phyloP scores from a whole-genome alignment of 2,888 invertebrate genomes.

The Furcula furcula region DNA sequence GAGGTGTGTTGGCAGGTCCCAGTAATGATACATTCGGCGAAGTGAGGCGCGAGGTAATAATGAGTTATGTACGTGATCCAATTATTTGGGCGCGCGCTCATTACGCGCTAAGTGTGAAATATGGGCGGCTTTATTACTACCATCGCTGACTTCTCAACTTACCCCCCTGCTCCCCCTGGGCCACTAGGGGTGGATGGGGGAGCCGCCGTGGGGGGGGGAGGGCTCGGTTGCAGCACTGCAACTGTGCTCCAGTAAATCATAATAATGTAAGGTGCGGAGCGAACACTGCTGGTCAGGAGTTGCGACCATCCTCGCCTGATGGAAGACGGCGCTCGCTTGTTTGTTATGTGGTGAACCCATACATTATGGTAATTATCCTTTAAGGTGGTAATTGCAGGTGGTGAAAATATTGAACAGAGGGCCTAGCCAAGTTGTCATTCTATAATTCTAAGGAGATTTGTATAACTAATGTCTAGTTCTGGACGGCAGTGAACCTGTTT shows the following conservation, averaged over 20 bases:
- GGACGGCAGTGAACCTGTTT: too few species aligned
- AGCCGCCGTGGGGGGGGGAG: slow-evolving; percentile 7
- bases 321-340: not conserved
- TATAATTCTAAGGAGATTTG: too few species aligned
- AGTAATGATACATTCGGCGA: slow-evolving; percentile 78
- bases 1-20: slow-evolving; percentile 24
- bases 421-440: too few species aligned
- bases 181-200: slow-evolving; percentile 9
- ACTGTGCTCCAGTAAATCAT: slow-evolving; percentile 73
- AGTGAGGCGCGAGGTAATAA: slow-evolving; percentile 81
- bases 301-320: slow-evolving; percentile 34
- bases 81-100: slow-evolving; percentile 82
- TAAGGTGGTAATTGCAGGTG: too few species aligned
- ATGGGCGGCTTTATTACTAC: slow-evolving; percentile 78
- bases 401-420: too few species aligned
- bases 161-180: slow-evolving; percentile 14
- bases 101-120: slow-evolving; percentile 83
- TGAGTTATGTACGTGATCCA: slow-evolving; percentile 83
- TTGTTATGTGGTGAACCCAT: too few species aligned
- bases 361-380: too few species aligned
- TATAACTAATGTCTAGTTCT: too few species aligned
- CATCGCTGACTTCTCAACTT: slow-evolving; percentile 59
- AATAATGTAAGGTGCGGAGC: slow-evolving; percentile 70
- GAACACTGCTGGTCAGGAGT: slow-evolving; percentile 39
- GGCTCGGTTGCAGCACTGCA: slow-evolving; percentile 64